Evolutionary conservation across 2,888 invertebrate genomes (phyloP), one percentile per base, ranked within the genome.

Genomic region (Heliconius ethilla): DNA sequence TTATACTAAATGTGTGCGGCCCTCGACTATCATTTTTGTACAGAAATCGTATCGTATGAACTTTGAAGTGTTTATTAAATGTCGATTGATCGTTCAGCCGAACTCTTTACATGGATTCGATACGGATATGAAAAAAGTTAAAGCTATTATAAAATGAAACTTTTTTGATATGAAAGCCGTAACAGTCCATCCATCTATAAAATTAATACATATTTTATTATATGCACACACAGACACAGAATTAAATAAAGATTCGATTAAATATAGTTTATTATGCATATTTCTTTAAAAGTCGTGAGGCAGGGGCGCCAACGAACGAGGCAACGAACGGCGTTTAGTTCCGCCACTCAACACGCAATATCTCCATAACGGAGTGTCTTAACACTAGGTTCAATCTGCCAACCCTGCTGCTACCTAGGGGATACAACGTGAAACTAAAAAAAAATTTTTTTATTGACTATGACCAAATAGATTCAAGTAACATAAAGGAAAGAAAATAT

Each of bases 111-210:
- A 76, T 69, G 75, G 62, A 75, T 85, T 85, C 82, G 83, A 83
- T 81, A 82, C 78, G 83, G 87, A 90, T 88, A 91, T 91, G 88
- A 91, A 90, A 91, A 91, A 91, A 91, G 89, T 90, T 91, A 74
- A 79, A 70, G 77, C 75, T 27, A 77, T 77, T 77, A 73, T 65
- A 77, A 75, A 80, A 77, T 75, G 76, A 65, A 72, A 77, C 77
- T 75, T 77, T 77, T 79, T 78, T 79, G 70, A 77, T 79, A 77
- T 72, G 45, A 76, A 75, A 51, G 15, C 27, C 40, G 70, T 55
- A 40, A 18, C 45, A 65, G 72, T 33, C 33, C 63, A 63, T 69
- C 69, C 40, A 72, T 72, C 59, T 37, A 59, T n/a, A 72, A 72
- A 72, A 59, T 33, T 33, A 59, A 55, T 72, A 37, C 72, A 59